Conservation (phyloP, 2,888 invertebrate genomes). For the Laspeyria flexula region DNA sequence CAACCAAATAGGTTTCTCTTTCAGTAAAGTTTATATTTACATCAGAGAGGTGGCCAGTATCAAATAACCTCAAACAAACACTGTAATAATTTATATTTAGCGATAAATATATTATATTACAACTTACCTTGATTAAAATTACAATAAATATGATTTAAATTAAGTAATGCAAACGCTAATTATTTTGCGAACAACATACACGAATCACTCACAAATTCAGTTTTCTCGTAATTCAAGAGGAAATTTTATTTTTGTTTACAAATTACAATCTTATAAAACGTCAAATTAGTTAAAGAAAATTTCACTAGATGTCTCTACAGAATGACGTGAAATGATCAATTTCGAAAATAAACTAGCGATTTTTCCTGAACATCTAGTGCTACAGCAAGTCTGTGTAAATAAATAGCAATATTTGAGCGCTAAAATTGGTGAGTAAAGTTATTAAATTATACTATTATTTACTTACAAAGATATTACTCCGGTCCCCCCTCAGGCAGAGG, state of each 20-base stretch:
- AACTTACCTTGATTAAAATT: constrained; percentile 26
- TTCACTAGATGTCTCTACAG: constrained; percentile 67
- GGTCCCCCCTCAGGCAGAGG: constrained; percentile 80
- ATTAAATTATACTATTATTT: constrained; percentile 44
- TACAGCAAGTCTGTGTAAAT: constrained; percentile 54
- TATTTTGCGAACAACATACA: constrained; percentile 21
- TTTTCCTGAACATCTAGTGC: constrained; percentile 67
- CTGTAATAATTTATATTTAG: background rate
- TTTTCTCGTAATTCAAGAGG: constrained; percentile 14
- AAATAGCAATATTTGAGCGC: constrained; percentile 46
- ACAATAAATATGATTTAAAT: too few relatives aligned
- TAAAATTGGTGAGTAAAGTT: constrained; percentile 67
- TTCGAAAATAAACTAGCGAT: constrained; percentile 82
- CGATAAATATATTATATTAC: too few relatives aligned
- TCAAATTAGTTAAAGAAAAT: constrained; percentile 69
- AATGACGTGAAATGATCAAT: constrained; percentile 77
- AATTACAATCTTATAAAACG: constrained; percentile 52
- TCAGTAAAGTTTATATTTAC: constrained; percentile 3
- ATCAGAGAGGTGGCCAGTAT: constrained; percentile 4
- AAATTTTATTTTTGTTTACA: constrained; percentile 68
- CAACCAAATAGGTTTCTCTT: constrained; percentile 15
- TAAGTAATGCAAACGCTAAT: constrained; percentile 22
- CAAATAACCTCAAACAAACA: constrained; percentile 26
- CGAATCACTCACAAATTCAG: too few relatives aligned
- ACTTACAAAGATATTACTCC: constrained; percentile 58